Evolutionary conservation across 2,113 vertebrate genomes (phyloP).

Genomic region (Ranitomeya imitator): DNA sequence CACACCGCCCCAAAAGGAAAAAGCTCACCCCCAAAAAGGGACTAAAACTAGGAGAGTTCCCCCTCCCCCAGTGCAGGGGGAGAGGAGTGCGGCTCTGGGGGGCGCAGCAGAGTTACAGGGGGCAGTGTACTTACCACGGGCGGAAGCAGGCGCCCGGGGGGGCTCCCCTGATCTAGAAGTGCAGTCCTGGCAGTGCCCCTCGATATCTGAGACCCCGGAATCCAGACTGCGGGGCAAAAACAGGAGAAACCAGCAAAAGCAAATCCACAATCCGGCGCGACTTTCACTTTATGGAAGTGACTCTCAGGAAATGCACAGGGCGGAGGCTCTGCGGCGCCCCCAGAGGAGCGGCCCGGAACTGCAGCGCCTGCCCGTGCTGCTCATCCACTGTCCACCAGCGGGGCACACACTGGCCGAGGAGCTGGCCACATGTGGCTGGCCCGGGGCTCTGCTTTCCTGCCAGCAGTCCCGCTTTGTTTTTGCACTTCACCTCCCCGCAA

Average conservation of each 20-base stretch:
- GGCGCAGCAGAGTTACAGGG: not conserved
- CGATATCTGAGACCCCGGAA: not conserved
- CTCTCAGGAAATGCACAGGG: conserved; percentile 47
- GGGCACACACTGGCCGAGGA: not conserved
- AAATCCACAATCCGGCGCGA: not conserved
- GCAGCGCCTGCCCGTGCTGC: too few species aligned
- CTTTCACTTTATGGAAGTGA: conserved; percentile 44
- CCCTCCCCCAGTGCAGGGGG: not conserved
- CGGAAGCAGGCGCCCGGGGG: not conserved
- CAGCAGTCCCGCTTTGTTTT: too few species aligned
- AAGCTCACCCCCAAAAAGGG: not conserved
- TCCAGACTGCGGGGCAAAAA: too few species aligned
- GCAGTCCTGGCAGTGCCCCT: not conserved
- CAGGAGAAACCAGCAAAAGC: not conserved
- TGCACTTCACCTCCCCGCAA: too few species aligned
- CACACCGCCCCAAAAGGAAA: conserved; percentile 1
- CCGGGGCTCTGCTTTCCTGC: too few species aligned
- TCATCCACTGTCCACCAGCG: too few species aligned
- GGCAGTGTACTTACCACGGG: conserved; percentile 44
- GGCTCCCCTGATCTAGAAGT: not conserved
- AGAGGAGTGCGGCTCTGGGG: not conserved
- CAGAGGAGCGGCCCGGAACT: not conserved
- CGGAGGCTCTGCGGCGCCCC: not conserved
- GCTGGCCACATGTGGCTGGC: not conserved
- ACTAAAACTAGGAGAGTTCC: not conserved